Evolutionary conservation across 2,888 invertebrate genomes (phyloP).

Genomic region (Polyommatus icarus): DNA sequence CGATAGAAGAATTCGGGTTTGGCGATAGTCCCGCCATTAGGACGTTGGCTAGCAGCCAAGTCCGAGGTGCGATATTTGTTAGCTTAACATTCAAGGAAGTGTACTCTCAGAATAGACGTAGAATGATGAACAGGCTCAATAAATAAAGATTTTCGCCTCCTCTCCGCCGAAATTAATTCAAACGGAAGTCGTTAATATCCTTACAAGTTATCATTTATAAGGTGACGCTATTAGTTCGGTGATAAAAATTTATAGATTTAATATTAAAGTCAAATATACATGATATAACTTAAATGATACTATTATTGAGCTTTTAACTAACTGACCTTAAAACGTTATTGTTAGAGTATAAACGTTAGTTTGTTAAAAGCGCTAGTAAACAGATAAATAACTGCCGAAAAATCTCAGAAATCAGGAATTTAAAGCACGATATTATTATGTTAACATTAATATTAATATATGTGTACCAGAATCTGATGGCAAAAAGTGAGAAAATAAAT

Average conservation of each 20-base stretch:
- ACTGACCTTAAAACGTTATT: neutral
- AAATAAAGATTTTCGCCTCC: slow-evolving; percentile 19
- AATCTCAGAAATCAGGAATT: no score
- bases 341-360: neutral
- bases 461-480: no score
- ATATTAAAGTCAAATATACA: neutral
- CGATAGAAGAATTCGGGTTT: slow-evolving; percentile 14
- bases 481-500: no score
- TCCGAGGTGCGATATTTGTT: slow-evolving; percentile 74
- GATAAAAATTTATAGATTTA: neutral
- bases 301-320: neutral
- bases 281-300: neutral
- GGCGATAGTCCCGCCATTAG: slow-evolving; percentile 58
- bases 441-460: no score
- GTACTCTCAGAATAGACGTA: slow-evolving; percentile 72
- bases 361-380: neutral
- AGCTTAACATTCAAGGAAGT: slow-evolving; percentile 77
- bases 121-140: slow-evolving; percentile 51
- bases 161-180: slow-evolving; percentile 5
- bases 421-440: no score
- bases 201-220: neutral
- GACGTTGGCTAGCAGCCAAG: slow-evolving; percentile 69
- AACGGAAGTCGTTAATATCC: slow-evolving; percentile 4
- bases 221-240: neutral
- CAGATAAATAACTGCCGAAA: neutral